These are phyloP conservation scores for Pipra filicauda DNA, from an alignment of 2,113 vertebrate genomes.

Conservation along the genomic window DNA sequence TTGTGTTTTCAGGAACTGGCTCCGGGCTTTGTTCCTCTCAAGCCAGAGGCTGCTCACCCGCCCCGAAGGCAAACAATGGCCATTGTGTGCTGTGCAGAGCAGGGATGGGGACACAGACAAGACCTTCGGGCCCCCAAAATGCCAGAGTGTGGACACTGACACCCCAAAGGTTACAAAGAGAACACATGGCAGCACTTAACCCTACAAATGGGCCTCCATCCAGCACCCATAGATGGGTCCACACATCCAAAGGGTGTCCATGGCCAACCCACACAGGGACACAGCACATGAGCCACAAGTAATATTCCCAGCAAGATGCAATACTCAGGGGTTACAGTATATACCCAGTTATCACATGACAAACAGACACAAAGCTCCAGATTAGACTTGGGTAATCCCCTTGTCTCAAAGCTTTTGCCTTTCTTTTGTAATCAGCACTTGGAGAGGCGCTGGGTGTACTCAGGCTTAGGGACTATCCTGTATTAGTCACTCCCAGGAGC, in stretches of 20 bases:
- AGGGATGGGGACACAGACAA: background rate
- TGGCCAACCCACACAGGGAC: fast-evolving
- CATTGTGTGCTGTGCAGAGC: background rate
- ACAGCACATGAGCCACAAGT: fast-evolving
- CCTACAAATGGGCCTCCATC: fast-evolving
- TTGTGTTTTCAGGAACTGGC: conserved; percentile 22
- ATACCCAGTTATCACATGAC: background rate
- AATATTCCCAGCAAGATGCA: background rate
- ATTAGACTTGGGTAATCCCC: conserved; percentile 33
- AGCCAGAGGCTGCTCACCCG: conserved; percentile 47
- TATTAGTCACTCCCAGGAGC: conserved; percentile 6
- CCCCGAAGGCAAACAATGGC: conserved; percentile 62
- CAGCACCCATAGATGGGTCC: fast-evolving
- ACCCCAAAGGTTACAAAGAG: background rate
- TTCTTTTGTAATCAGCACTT: conserved; percentile 7
- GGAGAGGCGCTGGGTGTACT: background rate
- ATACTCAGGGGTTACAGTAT: background rate
- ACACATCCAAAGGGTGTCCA: background rate
- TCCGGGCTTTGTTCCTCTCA: conserved; percentile 57
- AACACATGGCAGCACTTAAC: background rate
- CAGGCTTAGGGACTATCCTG: conserved; percentile 39
- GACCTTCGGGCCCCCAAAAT: background rate
- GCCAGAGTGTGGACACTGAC: background rate
- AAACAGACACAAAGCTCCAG: background rate
- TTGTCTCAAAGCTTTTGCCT: conserved; percentile 8